Base-by-base conservation (phyloP, 2,113 vertebrate species). In the Mus spicilegus region DNA sequence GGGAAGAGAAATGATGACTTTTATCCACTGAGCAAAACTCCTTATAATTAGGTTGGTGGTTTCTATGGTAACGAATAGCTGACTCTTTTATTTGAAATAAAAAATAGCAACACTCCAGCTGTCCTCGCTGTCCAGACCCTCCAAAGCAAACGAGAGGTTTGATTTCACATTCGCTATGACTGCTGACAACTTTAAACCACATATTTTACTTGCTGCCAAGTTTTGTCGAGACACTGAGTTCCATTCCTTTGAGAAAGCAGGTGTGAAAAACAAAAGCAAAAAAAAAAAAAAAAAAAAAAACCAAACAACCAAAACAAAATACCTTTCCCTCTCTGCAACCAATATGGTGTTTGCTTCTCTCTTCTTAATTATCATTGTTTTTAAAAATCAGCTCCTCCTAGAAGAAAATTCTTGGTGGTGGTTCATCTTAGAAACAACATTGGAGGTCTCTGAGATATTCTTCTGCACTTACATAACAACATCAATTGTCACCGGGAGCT, bases 41-140 rank as follows among this genome's bases (percentile, higher is more conserved):
- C 98, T 98, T 97, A 97, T 98, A 98, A 99, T 99, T 99, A 98
- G 98, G 98, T 98, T 98, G 97, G 98, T 98, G 97, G 99, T 99
- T 99, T 98, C 99, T 97, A 98, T 65, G 97, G 99, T 97, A 98
- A 99, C 98, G 9, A 98, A 97, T 97, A 97, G 97, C 96, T 97
- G 97, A 98, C 97, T 98, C 98, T 98, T 98, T 98, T 96, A 98
- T 78, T 93, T 96, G 98, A 98, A 98, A 98, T 97, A 98, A 98
- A 98, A 98, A 98, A 97, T 92, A 98, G 97, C 98, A 98, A 95
- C 94, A 84, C 95, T 98, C 98, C 98, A 98, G 98, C 96, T 98
- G 97, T 96, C 28, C 0, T 91, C 94, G 97, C 81, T 51, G 96
- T 94, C 97, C 91, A 58, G 96, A 97, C 42, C 93, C 84, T 89